Evolutionary conservation across 2,797 vertebrate species (phyloP).

Genomic region (Centroberyx gerrardi): DNA sequence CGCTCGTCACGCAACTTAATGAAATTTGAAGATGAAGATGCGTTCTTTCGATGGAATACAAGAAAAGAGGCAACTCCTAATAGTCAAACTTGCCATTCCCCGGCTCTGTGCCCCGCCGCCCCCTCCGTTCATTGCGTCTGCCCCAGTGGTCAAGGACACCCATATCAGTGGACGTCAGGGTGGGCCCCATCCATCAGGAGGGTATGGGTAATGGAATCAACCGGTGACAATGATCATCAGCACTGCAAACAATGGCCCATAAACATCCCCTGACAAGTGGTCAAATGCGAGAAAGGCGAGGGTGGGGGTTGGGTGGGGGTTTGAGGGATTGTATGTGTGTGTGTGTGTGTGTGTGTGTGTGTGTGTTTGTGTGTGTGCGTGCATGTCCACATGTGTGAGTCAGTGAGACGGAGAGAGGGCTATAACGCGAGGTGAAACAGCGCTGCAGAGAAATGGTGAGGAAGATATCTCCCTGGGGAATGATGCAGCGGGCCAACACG

Average conservation of each 20-base stretch:
- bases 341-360: conserved; percentile 15
- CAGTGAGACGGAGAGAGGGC: conserved; percentile 50
- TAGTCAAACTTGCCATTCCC: neutral
- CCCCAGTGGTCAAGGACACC: conserved; percentile 85
- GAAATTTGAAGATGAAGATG: neutral
- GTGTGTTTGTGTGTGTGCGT: conserved; percentile 23
- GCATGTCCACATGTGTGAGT: conserved; percentile 42
- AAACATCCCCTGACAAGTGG: conserved; percentile 87
- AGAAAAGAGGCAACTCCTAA: conserved; percentile 29
- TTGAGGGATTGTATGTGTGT: conserved; percentile 45
- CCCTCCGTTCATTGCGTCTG: conserved; percentile 59
- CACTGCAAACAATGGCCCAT: conserved; percentile 87
- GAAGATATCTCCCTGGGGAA: conserved; percentile 56
- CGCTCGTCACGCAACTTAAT: neutral
- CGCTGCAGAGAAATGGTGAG: conserved; percentile 58
- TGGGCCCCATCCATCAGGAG: conserved; percentile 85
- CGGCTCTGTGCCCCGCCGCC: conserved; percentile 12
- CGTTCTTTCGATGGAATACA: conserved; percentile 15
- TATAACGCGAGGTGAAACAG: conserved; percentile 56
- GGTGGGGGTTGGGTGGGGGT: conserved; percentile 48
- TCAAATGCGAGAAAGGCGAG: conserved; percentile 67
- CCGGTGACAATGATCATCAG: conserved; percentile 88
- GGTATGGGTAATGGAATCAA: conserved; percentile 86
- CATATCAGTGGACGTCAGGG: conserved; percentile 82
- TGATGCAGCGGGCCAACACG: conserved; percentile 42